phyloP scores from a whole-genome alignment of 1,140 invertebrate species.

The Contarinia nasturtii region DNA sequence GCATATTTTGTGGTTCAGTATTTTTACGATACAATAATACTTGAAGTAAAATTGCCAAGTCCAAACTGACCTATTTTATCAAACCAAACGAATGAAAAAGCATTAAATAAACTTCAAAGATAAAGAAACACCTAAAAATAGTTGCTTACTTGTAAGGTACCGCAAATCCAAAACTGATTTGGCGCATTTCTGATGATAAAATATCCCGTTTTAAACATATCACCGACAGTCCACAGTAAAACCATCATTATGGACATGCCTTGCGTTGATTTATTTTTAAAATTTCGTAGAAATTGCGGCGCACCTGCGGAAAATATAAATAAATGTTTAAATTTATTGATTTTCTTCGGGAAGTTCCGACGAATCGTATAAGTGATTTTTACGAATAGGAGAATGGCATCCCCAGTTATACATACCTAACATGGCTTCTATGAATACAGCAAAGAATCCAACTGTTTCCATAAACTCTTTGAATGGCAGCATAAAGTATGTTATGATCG shows the following conservation, averaged over 20 bases:
- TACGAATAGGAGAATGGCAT: constrained; percentile 2
- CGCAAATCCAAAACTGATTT: constrained; percentile 90
- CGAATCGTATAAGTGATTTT: too few relatives aligned
- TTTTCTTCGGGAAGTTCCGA: too few relatives aligned
- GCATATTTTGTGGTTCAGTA: constrained; percentile 31
- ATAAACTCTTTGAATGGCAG: constrained; percentile 64
- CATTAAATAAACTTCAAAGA: too few relatives aligned
- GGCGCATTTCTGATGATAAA: constrained; percentile 81
- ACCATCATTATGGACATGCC: constrained; percentile 76
- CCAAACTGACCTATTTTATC: constrained; percentile 23
- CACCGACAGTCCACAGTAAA: constrained; percentile 85
- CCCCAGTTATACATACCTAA: constrained; percentile 36
- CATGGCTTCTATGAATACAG: constrained; percentile 92
- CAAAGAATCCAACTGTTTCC: constrained; percentile 78
- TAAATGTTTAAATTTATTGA: too few relatives aligned
- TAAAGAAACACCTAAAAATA: neutral
- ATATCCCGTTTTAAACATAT: constrained; percentile 94
- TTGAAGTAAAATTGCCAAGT: constrained; percentile 31
- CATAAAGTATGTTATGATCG: constrained; percentile 74
- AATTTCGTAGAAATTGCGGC: constrained; percentile 73
- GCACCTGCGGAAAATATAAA: constrained; percentile 28
- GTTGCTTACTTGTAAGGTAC: constrained; percentile 63
- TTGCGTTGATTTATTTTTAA: constrained; percentile 57
- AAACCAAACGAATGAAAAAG: neutral
- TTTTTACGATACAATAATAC: constrained; percentile 44